Base-by-base conservation (phyloP, 2,113 vertebrate genomes). In the Mesembrinibis cayennensis region DNA sequence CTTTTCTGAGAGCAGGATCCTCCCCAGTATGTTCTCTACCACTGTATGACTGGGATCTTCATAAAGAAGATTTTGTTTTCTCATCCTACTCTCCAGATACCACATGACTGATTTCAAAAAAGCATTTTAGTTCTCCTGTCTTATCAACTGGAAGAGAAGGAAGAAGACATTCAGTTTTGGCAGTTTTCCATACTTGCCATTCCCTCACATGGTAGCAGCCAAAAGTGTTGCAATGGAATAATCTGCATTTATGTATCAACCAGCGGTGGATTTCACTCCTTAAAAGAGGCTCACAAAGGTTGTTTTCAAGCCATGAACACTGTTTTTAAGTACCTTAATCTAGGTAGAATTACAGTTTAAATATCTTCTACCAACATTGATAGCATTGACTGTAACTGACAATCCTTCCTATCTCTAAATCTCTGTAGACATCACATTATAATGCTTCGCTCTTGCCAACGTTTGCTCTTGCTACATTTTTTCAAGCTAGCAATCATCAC, bases 401-500 rank as follows among this genome's bases (percentile, higher is more conserved):
- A 96, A 93, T 58, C 53, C 74, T 76, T 84, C 34, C 89, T 83
- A 71, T 83, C 94, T 91, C 87, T 72, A 82, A 77, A 58, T 85
- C 90, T 95, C 94, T 92, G 86, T 94, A 97, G 97, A 95, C 84
- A 91, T 96, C 96, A 91, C 87, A 96, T 97, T 97, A 96, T 97
- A 97, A 97, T 97, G 96, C 95, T 85, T 95, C 74, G 58, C 86
- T 96, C 91, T 94, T 97, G 96, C 96, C 97, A 97, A 97, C 78
- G 94, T 97, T 97, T 97, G 95, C 96, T 97, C 97, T 94, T 97
- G 93, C 96, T 97, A 85, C 81, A 85, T 95, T 96, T 97, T 97
- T 97, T 93, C 93, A 91, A 97, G 81, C 82, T 95, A 97, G 96
- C 91, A 89, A 94, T 96, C 95, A 97, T 97, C 96, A 95, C 96